A percentile compares a stretch with the other conserved stretches of the same genome.
phyloP scores from a whole-genome alignment of 2,113 vertebrate species.

The Ptyas mucosa region DNA sequence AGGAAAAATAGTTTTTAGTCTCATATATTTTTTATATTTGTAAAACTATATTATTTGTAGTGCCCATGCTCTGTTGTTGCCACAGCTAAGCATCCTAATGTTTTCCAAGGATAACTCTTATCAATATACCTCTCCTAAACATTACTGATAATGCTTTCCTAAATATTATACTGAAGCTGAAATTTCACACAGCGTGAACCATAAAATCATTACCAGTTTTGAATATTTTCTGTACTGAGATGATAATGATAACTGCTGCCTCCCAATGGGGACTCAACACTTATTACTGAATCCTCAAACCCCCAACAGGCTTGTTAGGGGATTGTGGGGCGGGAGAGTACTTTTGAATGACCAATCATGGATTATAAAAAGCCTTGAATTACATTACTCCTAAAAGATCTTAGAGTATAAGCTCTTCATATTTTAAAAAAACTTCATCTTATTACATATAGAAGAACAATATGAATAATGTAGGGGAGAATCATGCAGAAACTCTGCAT shows the following conservation, averaged over 20 bases:
- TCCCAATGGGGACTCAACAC: conserved; percentile 54
- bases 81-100: conserved; percentile 43
- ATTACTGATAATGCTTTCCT: conserved; percentile 70
- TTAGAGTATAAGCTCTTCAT: conserved; percentile 54
- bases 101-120: conserved; percentile 62
- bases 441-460: conserved; percentile 56
- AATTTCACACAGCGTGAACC: conserved; percentile 69
- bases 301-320: conserved; percentile 43
- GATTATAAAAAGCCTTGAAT: conserved; percentile 61
- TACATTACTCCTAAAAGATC: conserved; percentile 57
- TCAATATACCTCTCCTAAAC: conserved; percentile 48
- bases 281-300: conserved; percentile 66
- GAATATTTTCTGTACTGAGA: conserved; percentile 69
- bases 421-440: conserved; percentile 49
- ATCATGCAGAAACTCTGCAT: background rate
- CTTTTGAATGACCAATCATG: conserved; percentile 66
- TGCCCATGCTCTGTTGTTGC: conserved; percentile 38
- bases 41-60: conserved; percentile 61
- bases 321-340: conserved; percentile 13
- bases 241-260: conserved; percentile 67
- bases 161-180: conserved; percentile 66
- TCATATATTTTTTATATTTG: conserved; percentile 22
- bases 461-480: conserved; percentile 49
- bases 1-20: conserved; percentile 41
- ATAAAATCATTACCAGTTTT: conserved; percentile 69